These are phyloP conservation scores for Astyanax mexicanus DNA, from an alignment of 2,797 vertebrate genomes.

Conservation along the genomic window DNA sequence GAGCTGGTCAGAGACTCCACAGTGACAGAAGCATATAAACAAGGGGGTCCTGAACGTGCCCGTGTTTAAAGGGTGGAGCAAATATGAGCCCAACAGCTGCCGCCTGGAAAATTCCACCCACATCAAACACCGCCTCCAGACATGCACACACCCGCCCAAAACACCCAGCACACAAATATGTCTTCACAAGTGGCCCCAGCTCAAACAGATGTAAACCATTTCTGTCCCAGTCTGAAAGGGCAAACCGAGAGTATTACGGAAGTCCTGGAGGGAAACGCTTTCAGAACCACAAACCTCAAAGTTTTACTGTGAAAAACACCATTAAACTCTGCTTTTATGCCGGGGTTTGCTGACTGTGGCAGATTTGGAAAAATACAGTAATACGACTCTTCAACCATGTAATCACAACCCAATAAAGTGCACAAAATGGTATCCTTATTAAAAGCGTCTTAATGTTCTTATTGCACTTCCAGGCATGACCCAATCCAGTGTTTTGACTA, in stretches of 20 bases:
- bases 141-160: conserved; percentile 33
- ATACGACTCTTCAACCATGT: too few species aligned
- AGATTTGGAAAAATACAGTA: too few species aligned
- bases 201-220: background rate
- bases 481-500: too few species aligned
- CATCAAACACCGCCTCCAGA: conserved; percentile 9
- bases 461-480: too few species aligned
- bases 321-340: background rate
- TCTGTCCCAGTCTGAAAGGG: conserved; percentile 32
- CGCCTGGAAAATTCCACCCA: conserved; percentile 11
- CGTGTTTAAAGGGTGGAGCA: background rate
- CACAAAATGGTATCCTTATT: too few species aligned
- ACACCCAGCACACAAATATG: conserved; percentile 39
- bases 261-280: background rate
- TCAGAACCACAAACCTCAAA: background rate
- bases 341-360: too few species aligned
- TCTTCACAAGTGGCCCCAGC: conserved; percentile 5
- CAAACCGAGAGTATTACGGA: background rate
- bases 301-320: background rate
- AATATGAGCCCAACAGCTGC: background rate
- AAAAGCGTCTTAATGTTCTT: too few species aligned
- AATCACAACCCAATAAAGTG: too few species aligned
- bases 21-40: background rate
- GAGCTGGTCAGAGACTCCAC: too few species aligned
- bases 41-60: background rate